Evolutionary conservation across 2,888 invertebrate species (phyloP).

Genomic region (Drosophila kanekoi): DNA sequence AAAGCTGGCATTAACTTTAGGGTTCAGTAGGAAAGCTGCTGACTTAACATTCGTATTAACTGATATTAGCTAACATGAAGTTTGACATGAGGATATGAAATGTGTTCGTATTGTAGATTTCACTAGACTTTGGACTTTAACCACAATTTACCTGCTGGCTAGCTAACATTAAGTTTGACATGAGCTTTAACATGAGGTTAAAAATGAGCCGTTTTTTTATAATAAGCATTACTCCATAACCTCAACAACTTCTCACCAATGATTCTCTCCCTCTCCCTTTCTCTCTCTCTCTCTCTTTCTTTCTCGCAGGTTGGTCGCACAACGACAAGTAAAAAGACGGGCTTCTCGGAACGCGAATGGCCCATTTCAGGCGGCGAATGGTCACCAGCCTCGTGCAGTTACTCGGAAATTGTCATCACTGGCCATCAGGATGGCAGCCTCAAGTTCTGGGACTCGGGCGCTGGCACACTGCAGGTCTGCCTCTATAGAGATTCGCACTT

Average conservation of each 20-base stretch:
- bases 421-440: slow-evolving; percentile 99
- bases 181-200: not conserved
- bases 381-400: slow-evolving; percentile 97
- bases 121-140: no score
- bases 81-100: not conserved
- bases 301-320: slow-evolving; percentile 88
- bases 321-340: slow-evolving; percentile 90
- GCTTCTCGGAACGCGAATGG: slow-evolving; percentile 97
- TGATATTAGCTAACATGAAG: not conserved
- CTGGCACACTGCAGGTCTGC: slow-evolving; percentile 93
- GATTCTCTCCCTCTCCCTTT: not conserved
- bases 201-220: no score
- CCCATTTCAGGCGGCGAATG: slow-evolving; percentile 98
- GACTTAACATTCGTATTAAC: no score
- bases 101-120: no score
- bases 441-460: slow-evolving; percentile 99
- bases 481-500: not conserved
- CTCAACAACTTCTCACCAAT: not conserved
- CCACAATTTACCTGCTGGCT: no score
- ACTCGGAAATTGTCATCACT: slow-evolving; percentile 99
- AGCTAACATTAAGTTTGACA: not conserved
- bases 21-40: no score
- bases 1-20: no score
- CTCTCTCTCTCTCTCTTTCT: not conserved
- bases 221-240: no score